phyloP scores from a whole-genome alignment of 2,888 invertebrate species.

The Cataglyphis altisquamis region DNA sequence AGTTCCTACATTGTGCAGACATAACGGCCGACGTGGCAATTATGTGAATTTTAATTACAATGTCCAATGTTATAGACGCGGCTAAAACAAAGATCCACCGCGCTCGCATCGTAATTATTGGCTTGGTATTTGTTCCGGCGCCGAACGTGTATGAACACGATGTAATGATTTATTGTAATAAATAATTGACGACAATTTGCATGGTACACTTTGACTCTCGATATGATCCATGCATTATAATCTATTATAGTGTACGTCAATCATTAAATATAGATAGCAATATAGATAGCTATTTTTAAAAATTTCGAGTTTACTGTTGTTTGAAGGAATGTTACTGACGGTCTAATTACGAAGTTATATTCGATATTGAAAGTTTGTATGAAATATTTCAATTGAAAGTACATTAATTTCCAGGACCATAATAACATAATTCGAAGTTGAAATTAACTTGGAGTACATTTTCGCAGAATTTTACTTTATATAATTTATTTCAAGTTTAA shows the following conservation, averaged over 20 bases:
- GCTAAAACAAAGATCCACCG: neutral
- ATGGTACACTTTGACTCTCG: neutral
- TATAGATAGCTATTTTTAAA: neutral
- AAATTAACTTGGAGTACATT: constrained; percentile 20
- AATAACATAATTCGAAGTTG: constrained; percentile 21
- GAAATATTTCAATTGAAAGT: neutral
- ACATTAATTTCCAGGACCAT: neutral
- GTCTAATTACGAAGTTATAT: neutral
- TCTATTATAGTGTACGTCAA: neutral
- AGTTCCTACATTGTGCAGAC: neutral
- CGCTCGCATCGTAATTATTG: neutral
- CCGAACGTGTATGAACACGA: neutral
- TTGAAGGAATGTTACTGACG: neutral
- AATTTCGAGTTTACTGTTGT: neutral
- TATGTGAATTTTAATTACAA: constrained; percentile 24
- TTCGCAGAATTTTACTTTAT: constrained; percentile 6
- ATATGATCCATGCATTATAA: neutral
- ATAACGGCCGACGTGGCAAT: neutral
- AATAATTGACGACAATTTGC: neutral
- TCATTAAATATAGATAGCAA: neutral
- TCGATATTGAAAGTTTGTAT: neutral
- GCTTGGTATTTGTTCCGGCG: constrained; percentile 6
- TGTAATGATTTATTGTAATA: constrained; percentile 1
- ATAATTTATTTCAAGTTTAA: constrained; percentile 2
- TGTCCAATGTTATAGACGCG: neutral